Base-by-base conservation (phyloP, 2,113 vertebrate species). In the Cyprinodon variegatus region DNA sequence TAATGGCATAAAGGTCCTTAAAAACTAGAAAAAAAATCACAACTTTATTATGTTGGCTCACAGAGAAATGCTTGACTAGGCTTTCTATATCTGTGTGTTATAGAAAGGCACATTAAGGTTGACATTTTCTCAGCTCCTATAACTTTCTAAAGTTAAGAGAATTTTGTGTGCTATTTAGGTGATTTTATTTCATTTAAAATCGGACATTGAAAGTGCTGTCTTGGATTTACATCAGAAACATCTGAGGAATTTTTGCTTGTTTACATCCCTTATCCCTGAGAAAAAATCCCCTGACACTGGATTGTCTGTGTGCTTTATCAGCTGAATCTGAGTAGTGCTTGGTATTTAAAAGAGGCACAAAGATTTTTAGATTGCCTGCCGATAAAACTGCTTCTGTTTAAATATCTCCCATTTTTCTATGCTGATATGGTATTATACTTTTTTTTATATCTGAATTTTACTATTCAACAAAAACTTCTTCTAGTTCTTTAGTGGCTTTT, bases 281-380 rank as follows among this genome's bases (percentile, higher is more conserved):
- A 3, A 57, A 57, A 57, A 57, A 53, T 1, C 14, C 3, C 14
- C 67, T 36, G n/a, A 75, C 60, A 81, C 66, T 69, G 50, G 53
- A 66, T 50, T 70, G 37, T 84, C 75, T 90, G 43, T 83, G 41
- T 12, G 15, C 65, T 70, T 65, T 68, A 79, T 83, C 78, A 77
- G 64, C 60, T 70, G 68, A 78, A 76, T 57, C 60, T 70, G 68
- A 78, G 74, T 57, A 61, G 38, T 64, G 61, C 64, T 45, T 61
- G 68, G 67, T 77, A 70, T 83, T 83, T 39, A 72, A 83, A 86
- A 78, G 76, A 2, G 53, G 20, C 29, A 29, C 65, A 72, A 36
- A 65, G 4, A 45, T 53, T 74, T 36, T 68, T 57, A 14, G 50
- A 57, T 45, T 57, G 20, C 17, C 6, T 17, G 11, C 36, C 43